Evolutionary conservation across 2,888 invertebrate genomes (phyloP).

Genomic region (Elysia crispata): DNA sequence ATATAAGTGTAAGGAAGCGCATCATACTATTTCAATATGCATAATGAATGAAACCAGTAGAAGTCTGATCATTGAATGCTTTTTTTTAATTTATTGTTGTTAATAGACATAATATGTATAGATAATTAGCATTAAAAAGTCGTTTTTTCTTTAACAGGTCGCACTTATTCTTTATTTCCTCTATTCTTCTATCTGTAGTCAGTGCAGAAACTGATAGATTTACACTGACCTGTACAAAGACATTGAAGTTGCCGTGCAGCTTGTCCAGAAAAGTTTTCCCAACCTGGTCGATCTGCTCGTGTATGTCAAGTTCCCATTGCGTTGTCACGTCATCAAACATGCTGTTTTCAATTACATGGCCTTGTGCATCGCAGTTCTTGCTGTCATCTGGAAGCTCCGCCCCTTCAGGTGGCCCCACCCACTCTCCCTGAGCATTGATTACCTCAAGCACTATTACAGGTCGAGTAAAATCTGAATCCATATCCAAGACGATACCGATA

Average conservation of each 20-base stretch:
- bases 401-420: slow-evolving; percentile 63
- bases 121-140: too few species aligned
- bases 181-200: too few species aligned
- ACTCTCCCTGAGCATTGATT: slow-evolving; percentile 57
- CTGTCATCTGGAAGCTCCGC: slow-evolving; percentile 54
- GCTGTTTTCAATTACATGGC: slow-evolving; percentile 66
- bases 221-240: slow-evolving; percentile 59
- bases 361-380: slow-evolving; percentile 50
- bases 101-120: too few species aligned
- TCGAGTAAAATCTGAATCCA: slow-evolving; percentile 72
- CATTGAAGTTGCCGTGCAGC: slow-evolving; percentile 68
- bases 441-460: slow-evolving; percentile 68
- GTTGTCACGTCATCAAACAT: slow-evolving; percentile 71
- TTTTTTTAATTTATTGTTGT: too few species aligned
- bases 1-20: background rate
- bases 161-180: too few species aligned
- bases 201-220: too few species aligned
- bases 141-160: too few species aligned
- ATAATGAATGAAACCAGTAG: too few species aligned
- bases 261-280: slow-evolving; percentile 68
- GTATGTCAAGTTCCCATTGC: slow-evolving; percentile 71
- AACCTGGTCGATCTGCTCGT: slow-evolving; percentile 72
- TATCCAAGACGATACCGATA: slow-evolving; percentile 66
- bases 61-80: too few species aligned
- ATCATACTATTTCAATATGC: too few species aligned